Evolutionary conservation across 1,140 invertebrate species (phyloP).

Genomic region (Pseudomyrmex sp.): DNA sequence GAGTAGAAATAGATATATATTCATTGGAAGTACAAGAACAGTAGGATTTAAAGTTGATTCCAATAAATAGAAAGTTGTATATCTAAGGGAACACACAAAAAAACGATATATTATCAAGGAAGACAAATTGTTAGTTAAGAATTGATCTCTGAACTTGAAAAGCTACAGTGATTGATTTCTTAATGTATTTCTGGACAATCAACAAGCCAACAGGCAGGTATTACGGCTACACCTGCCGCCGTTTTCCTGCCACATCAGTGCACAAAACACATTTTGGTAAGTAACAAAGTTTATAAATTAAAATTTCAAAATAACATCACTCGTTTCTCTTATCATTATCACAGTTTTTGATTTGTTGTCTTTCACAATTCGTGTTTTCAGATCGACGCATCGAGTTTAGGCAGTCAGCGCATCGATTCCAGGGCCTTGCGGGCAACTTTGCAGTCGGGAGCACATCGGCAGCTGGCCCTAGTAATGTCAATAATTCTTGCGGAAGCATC

Average conservation of each 20-base stretch:
- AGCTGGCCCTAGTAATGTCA: slow-evolving; percentile 74
- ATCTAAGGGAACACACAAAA: not conserved
- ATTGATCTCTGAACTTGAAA: slow-evolving; percentile 46
- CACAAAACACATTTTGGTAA: slow-evolving; percentile 78
- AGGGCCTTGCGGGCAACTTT: slow-evolving; percentile 84
- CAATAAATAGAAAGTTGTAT: not conserved
- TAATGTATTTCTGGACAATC: slow-evolving; percentile 82
- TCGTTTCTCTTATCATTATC: not conserved
- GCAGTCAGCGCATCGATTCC: slow-evolving; percentile 89
- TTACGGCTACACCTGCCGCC: slow-evolving; percentile 79
- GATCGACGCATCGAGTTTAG: slow-evolving; percentile 73
- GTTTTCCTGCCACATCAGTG: slow-evolving; percentile 79
- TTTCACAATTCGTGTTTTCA: slow-evolving; percentile 47
- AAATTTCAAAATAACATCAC: not conserved
- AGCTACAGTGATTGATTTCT: slow-evolving; percentile 46
- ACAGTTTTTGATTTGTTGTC: not conserved
- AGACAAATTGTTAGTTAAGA: not conserved
- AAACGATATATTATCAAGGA: not conserved
- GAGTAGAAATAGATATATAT: not conserved
- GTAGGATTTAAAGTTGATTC: not conserved
- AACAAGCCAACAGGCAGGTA: slow-evolving; percentile 81
- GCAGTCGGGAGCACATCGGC: slow-evolving; percentile 78
- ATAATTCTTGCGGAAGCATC: slow-evolving; percentile 59
- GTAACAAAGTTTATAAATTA: slow-evolving; percentile 18
- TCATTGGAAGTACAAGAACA: slow-evolving; percentile 15